Base-by-base conservation (phyloP, 2,888 invertebrate species). In the Lycocerus yunnanus region DNA sequence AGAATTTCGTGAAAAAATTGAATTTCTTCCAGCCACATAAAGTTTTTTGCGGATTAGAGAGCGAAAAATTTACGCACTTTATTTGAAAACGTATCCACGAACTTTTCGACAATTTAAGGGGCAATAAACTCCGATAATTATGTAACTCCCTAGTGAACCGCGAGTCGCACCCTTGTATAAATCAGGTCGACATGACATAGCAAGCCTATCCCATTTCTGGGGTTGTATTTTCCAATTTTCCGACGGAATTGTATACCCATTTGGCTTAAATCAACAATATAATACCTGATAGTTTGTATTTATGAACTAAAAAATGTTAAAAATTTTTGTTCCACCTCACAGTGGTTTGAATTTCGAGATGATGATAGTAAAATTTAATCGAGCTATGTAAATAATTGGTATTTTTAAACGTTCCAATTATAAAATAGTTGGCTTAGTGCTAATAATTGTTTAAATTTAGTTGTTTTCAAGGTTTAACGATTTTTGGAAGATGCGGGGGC, bases 101-200 rank as follows among this genome's bases (percentile, higher is more conserved):
- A 63, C 10, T 16, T 63, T 63, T 63, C 18, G 61, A 63, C 16
- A 63, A 18, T 63, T 63, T 63, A 63, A 63, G 59, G 68, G 68
- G 68, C 68, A 68, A 68, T 59, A 68, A 68, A 68, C 68, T 68
- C 18, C 11, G 43, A 58, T 68, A 58, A 68, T 68, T 59, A 68
- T 59, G 18, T 68, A 68, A 16, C 58, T 58, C 68, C 20, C 68
- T 14, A 16, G 58, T 68, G 68, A 27, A 58, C 43, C 43, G 43
- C 59, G 13, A 20, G 68, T 58, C 68, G 59, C 68, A 20, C 68
- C 68, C 68, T 59, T 58, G 61, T 58, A 68, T 68, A 68, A 68
- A 68, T 68, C 68, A 68, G 68, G 58, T 20, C 59, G 68, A 18
- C 68, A 18, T 18, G 68, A 58, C 58, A 58, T 58, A 14, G 20